phyloP scores from a whole-genome alignment of 2,113 vertebrate genomes.

The Otis tarda region DNA sequence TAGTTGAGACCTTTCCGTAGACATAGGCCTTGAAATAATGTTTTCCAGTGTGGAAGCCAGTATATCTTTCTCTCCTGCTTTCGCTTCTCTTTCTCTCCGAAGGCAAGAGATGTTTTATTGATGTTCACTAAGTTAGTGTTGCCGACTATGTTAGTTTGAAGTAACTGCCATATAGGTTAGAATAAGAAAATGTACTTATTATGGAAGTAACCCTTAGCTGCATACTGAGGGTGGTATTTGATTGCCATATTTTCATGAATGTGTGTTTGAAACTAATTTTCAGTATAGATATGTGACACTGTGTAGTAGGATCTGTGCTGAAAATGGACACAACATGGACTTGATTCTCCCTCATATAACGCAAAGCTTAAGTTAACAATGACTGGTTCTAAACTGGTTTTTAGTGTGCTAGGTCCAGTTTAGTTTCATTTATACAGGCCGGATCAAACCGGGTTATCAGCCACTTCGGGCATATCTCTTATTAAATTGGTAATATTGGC shows the following conservation, averaged over 20 bases:
- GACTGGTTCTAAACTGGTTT: not conserved
- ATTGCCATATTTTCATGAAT: not conserved
- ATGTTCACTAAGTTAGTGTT: not conserved
- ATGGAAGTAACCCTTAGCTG: not conserved
- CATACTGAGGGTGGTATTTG: not conserved
- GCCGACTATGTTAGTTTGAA: not conserved
- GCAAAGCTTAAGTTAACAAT: not conserved
- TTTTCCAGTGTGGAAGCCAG: not conserved
- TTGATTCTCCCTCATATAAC: not conserved
- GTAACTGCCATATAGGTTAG: not conserved
- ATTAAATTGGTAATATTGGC: slow-evolving; percentile 19
- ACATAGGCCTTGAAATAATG: not conserved
- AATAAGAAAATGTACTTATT: not conserved
- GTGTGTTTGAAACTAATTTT: not conserved
- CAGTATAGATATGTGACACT: not conserved
- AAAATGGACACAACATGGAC: not conserved
- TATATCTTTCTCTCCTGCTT: not conserved
- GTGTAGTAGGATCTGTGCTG: not conserved
- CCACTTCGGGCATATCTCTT: not conserved
- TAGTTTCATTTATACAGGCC: not conserved
- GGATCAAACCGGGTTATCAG: slow-evolving; percentile 26
- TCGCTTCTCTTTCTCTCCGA: not conserved
- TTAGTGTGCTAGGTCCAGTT: not conserved
- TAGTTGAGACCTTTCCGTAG: not conserved
- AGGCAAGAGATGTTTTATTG: not conserved